A percentile compares a stretch with the other conserved stretches of the same genome.
phyloP scores from a whole-genome alignment of 2,797 vertebrate genomes.

The Clarias pachynema region DNA sequence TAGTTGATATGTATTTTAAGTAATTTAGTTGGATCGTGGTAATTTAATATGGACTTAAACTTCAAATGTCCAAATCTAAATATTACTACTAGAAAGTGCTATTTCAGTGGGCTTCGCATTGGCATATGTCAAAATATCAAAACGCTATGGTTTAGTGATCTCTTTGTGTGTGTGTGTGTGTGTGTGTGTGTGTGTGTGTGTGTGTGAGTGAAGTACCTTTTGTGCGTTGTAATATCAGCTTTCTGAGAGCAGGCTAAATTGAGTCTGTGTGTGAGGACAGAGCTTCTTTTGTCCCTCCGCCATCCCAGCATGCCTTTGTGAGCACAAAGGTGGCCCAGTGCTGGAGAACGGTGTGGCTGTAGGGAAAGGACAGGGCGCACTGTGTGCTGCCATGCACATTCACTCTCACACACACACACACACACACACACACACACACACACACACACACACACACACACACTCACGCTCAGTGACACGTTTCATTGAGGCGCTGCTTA shows the following conservation, averaged over 20 bases:
- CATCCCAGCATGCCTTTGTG: constrained; percentile 43
- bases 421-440: background rate
- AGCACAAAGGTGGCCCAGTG: constrained; percentile 53
- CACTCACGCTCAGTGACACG: background rate
- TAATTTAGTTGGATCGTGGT: background rate
- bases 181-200: constrained; percentile 16
- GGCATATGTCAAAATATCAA: background rate
- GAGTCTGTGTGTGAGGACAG: constrained; percentile 42
- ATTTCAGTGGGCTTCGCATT: background rate
- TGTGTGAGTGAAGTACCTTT: background rate
- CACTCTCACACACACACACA: background rate
- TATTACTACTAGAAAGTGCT: background rate
- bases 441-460: background rate
- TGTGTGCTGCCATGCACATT: background rate
- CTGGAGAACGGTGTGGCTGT: constrained; percentile 17
- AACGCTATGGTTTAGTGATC: constrained; percentile 29
- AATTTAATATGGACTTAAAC: background rate
- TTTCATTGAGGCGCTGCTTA: background rate
- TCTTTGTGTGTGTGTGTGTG: background rate
- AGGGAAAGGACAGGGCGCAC: constrained; percentile 22
- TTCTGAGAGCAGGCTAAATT: constrained; percentile 27
- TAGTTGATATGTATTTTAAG: background rate
- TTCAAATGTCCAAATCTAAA: background rate
- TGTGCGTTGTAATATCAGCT: constrained; percentile 29
- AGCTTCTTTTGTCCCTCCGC: constrained; percentile 45